Percentiles rank a stretch among this genome's conserved stretches.
These are phyloP conservation scores for Cecidostiba fungosa DNA, from an alignment of 2,888 invertebrate species.

Conservation along the genomic window DNA sequence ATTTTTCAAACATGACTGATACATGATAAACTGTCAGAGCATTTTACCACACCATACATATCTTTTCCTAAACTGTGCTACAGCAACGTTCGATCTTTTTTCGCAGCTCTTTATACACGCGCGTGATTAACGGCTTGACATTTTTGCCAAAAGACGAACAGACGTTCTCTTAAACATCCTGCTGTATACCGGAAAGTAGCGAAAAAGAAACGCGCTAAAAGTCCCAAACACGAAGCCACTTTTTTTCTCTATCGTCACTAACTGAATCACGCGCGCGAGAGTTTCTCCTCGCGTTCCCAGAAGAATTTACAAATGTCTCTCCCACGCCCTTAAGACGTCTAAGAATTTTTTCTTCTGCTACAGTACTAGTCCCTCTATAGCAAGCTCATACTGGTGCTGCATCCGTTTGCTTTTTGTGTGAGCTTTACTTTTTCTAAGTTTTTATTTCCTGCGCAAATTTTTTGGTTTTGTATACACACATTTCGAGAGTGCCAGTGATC, in stretches of 20 bases:
- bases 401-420: slow-evolving; percentile 33
- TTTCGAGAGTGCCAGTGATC: neutral
- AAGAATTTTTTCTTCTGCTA: slow-evolving; percentile 69
- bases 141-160: slow-evolving; percentile 37
- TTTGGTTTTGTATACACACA: neutral
- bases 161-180: slow-evolving; percentile 47
- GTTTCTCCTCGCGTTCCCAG: slow-evolving; percentile 70
- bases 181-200: slow-evolving; percentile 35
- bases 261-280: slow-evolving; percentile 70
- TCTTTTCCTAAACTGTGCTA: neutral
- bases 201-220: slow-evolving; percentile 41
- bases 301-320: slow-evolving; percentile 78
- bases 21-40: neutral
- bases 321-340: slow-evolving; percentile 74
- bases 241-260: slow-evolving; percentile 67
- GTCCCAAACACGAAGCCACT: slow-evolving; percentile 49
- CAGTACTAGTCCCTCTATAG: slow-evolving; percentile 62
- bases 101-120: slow-evolving; percentile 29
- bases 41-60: neutral
- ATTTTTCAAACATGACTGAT: neutral
- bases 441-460: neutral
- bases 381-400: slow-evolving; percentile 1
- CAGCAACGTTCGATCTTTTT: slow-evolving; percentile 42
- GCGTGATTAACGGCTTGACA: slow-evolving; percentile 60
- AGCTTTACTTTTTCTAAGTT: neutral